Evolutionary conservation across 1,140 invertebrate species (phyloP).

Genomic region (Stenopsyche tienmushanensis): DNA sequence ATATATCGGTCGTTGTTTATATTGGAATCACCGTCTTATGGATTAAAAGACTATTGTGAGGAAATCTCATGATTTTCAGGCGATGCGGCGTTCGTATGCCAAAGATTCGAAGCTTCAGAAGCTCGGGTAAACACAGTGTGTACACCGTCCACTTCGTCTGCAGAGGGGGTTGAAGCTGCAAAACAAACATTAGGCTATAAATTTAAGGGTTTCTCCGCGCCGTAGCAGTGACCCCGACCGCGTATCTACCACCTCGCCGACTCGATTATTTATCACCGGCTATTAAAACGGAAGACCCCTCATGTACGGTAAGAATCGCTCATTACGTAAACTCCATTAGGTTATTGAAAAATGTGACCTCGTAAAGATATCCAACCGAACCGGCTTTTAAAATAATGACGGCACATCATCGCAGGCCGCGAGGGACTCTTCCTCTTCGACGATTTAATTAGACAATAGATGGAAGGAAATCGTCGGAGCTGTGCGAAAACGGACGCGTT

Average conservation of each 20-base stretch:
- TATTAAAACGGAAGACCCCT: conserved; percentile 29
- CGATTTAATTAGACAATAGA: too few relatives aligned
- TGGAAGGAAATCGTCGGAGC: too few relatives aligned
- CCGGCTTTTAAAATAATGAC: neutral
- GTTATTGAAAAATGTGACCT: neutral
- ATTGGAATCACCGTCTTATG: too few relatives aligned
- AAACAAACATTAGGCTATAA: conserved; percentile 33
- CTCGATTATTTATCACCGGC: conserved; percentile 34
- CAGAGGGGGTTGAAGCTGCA: conserved; percentile 8
- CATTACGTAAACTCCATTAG: neutral
- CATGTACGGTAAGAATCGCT: conserved; percentile 17
- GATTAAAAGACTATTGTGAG: too few relatives aligned
- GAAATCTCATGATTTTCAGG: too few relatives aligned
- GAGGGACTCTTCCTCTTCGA: too few relatives aligned
- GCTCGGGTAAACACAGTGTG: too few relatives aligned
- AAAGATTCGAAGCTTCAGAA: too few relatives aligned
- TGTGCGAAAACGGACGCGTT: neutral
- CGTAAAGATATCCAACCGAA: neutral
- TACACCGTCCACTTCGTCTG: neutral
- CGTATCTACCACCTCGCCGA: neutral
- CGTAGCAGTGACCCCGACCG: neutral
- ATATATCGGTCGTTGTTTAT: too few relatives aligned
- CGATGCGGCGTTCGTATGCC: too few relatives aligned
- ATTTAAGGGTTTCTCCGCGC: conserved; percentile 17
- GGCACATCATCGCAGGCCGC: too few relatives aligned